Base-by-base conservation (phyloP, 2,113 vertebrate species). In the Eonycteris spelaea region DNA sequence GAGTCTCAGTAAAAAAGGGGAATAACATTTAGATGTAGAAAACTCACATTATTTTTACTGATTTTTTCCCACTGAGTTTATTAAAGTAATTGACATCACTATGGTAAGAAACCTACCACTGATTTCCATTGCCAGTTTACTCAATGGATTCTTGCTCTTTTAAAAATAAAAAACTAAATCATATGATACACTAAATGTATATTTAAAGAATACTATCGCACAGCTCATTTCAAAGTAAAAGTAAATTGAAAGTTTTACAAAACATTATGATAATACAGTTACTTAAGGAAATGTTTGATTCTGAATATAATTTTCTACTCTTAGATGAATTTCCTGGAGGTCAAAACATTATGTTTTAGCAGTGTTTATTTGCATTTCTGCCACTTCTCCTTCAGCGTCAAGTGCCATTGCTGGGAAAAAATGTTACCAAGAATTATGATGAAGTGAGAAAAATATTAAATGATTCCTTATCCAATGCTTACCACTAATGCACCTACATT, bases 281-380 rank as follows among this genome's bases (percentile, higher is more conserved):
- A 33, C 45, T 95, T 70, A 75, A 35, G 26, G 55, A 65, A 87
- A 88, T 85, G 22, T 75, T 85, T 93, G 6, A 71, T 75, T 53
- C 35, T 82, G 71, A 61, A 67, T 51, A 70, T n/a, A 80, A 79
- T 83, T 83, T 95, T 82, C 24, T 28, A 28, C 16, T 68, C 53
- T 90, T 65, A 57, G 61, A 51, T 86, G 59, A 77, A 89, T 89
- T 96, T 86, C 26, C 33, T 65, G 24, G 16, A 61, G 53, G 7
- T 77, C 33, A 96, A 88, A 94, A 77, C 22, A 10, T 65, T 51
- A 77, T 45, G 13, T 75, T 57, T 33, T 6, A 40, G 8, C 22
- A 16, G 4, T 13, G 79, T 93, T 96, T 74, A 74, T 94, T 79
- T 94, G 24, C 19, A 65, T 94, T 95, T 94, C 38, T 74, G 75